Conservation (phyloP, 2,888 invertebrate genomes). For the Aquatica leii region DNA sequence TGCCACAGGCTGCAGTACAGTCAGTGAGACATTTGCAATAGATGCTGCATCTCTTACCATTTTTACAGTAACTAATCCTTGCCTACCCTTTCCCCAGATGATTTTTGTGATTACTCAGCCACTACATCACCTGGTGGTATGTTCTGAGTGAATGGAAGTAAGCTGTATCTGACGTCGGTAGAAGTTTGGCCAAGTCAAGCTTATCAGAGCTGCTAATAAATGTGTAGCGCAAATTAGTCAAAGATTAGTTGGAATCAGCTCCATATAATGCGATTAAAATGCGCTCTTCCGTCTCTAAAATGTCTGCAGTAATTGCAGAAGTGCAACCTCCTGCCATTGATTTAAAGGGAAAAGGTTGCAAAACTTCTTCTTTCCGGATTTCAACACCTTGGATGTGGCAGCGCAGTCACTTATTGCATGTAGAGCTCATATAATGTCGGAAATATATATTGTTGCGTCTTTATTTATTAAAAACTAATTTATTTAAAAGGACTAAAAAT, state of each 20-base stretch:
- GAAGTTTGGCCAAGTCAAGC: background rate
- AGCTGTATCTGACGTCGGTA: background rate
- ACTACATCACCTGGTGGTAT: background rate
- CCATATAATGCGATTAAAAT: background rate
- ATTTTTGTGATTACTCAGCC: constrained; percentile 1
- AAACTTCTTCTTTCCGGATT: background rate
- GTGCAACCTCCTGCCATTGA: no score
- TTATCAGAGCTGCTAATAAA: background rate
- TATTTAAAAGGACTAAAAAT: no score
- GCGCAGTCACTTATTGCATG: background rate
- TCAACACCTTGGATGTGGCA: background rate
- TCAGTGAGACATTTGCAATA: background rate
- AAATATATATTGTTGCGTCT: no score
- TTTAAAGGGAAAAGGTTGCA: no score
- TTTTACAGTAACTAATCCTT: no score
- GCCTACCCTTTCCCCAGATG: no score
- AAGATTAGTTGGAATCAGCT: background rate
- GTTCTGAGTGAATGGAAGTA: background rate
- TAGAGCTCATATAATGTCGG: no score
- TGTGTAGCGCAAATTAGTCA: background rate
- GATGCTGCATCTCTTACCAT: background rate
- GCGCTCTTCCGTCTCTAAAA: background rate
- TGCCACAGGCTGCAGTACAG: background rate
- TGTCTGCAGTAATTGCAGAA: background rate
- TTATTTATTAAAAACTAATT: no score